A percentile compares a stretch with the other conserved stretches of the same genome.
Evolutionary conservation across 2,797 vertebrate species (phyloP).

Genomic region (Paramormyrops hopkinsi): DNA sequence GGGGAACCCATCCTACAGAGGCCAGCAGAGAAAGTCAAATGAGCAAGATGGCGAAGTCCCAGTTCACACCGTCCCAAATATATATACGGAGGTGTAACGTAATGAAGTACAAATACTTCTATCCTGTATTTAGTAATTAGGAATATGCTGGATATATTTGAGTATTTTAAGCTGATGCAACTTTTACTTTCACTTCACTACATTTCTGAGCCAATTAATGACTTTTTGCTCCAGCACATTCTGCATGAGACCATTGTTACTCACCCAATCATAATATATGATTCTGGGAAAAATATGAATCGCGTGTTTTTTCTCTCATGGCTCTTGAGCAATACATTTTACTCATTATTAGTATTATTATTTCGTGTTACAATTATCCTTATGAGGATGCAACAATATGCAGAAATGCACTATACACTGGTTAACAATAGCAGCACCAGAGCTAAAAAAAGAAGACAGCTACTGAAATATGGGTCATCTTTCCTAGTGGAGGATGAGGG

Average conservation of each 20-base stretch:
- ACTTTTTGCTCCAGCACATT: background rate
- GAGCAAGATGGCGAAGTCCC: too few relatives aligned
- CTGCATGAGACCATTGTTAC: background rate
- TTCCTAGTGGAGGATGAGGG: too few relatives aligned
- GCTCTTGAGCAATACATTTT: background rate
- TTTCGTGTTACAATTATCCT: background rate
- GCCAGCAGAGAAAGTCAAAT: too few relatives aligned
- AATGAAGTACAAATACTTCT: background rate
- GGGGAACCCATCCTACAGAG: too few relatives aligned
- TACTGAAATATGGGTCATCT: too few relatives aligned
- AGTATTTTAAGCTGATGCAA: background rate
- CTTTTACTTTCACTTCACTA: background rate
- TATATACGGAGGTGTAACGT: background rate
- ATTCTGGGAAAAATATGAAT: background rate
- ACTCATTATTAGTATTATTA: background rate
- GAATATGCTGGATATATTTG: background rate
- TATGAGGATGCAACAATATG: background rate
- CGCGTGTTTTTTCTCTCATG: background rate
- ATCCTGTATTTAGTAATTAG: background rate
- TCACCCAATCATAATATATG: background rate
- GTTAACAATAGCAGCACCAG: background rate
- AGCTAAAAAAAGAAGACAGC: too few relatives aligned
- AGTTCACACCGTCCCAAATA: background rate
- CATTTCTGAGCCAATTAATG: background rate
- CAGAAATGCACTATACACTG: background rate